Evolutionary conservation across 2,888 invertebrate genomes (phyloP).

Genomic region (Eupithecia centaureata): DNA sequence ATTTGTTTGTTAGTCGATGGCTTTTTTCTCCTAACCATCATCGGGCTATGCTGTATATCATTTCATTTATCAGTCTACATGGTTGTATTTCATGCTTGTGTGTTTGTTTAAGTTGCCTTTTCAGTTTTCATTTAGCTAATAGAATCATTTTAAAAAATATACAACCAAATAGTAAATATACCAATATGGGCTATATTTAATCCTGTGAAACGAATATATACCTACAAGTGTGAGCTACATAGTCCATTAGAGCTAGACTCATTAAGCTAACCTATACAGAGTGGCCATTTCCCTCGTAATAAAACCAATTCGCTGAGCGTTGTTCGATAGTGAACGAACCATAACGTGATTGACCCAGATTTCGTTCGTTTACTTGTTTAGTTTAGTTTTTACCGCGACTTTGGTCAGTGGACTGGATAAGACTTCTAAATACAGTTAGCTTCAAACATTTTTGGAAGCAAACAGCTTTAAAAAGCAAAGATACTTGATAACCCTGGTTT

Average conservation of each 20-base stretch:
- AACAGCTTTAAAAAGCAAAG: too few species aligned
- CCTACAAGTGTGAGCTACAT: not conserved
- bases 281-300: not conserved
- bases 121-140: too few species aligned
- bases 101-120: too few species aligned
- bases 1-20: not conserved
- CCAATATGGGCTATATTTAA: not conserved
- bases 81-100: not conserved
- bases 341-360: slow-evolving; percentile 4
- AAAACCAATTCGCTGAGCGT: not conserved
- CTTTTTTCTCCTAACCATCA: not conserved
- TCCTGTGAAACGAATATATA: not conserved
- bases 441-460: too few species aligned
- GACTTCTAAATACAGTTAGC: too few species aligned
- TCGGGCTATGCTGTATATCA: not conserved
- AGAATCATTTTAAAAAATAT: too few species aligned
- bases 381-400: not conserved
- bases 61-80: too few species aligned
- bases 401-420: not conserved
- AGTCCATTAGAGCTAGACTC: not conserved
- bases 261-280: not conserved
- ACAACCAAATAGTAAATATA: not conserved
- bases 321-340: slow-evolving; percentile 5
- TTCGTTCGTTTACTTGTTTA: not conserved
- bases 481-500: too few species aligned